Base-by-base conservation (phyloP, 2,113 vertebrate genomes). In the Mastomys natalensis region DNA sequence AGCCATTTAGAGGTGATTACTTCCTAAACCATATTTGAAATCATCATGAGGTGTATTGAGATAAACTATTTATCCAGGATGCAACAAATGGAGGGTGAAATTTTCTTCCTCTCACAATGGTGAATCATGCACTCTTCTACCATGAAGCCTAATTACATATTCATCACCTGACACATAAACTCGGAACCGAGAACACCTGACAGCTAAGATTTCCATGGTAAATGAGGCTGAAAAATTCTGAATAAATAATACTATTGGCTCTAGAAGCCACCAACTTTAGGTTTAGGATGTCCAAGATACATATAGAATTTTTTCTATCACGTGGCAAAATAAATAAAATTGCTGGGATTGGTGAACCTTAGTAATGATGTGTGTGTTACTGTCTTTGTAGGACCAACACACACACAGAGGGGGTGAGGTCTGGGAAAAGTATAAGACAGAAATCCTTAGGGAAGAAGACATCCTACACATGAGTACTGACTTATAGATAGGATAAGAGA, bases 61-160 rank as follows among this genome's bases (percentile, higher is more conserved):
- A 84, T 89, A 91, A 95, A 77, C 85, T n/a, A 87, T 86, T 88
- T 89, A 90, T 43, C 40, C n/a, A 68, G 72, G 40, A 95, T 70
- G n/a, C 62, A 85, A 95, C 76, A 91, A 95, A 94, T 0, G 24
- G 68, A 96, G 55, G 62, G 43, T 85, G 89, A 89, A 72, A 80
- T 82, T 88, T 96, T 89, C 89, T 94, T 78, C 84, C 34, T 70
- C 13, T 40, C 77, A 80, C 62, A 92, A 17, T n/a, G 62, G 51
- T 13, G 13, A 21, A 17, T 58, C 60, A 37, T 87, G 21, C 2
- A 92, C 1, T 66, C 53, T 76, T 76, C 60, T 1, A 37, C 73
- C 45, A n/a, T 3, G 73, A 58, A 72, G 13, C 40, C 43, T 31
- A 87, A 12, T 51, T 68, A 17, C 43, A 78, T 21, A 90, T 24